Evolutionary conservation across 1,140 invertebrate genomes (phyloP).

Genomic region (Anthonomus grandis): DNA sequence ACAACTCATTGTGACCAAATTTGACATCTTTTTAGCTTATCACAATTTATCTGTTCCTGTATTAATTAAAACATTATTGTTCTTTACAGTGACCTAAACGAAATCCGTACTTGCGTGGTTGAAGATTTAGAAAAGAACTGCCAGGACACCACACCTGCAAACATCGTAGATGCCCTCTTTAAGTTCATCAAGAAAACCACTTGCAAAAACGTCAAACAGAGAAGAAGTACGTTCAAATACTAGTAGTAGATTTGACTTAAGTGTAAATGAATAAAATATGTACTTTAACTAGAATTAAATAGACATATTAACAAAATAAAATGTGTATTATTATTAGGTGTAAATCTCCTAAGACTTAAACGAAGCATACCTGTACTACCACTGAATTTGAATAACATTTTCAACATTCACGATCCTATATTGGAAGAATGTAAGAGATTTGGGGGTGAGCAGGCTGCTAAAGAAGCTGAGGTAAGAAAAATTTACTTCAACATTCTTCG

Average conservation of each 20-base stretch:
- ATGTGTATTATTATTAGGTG: not conserved
- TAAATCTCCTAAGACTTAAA: not conserved
- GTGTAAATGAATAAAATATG: not conserved
- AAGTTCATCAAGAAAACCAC: constrained; percentile 52
- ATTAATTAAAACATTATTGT: not conserved
- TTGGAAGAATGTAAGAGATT: constrained; percentile 1
- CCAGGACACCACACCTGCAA: constrained; percentile 69
- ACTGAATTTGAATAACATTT: not conserved
- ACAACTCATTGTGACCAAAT: not conserved
- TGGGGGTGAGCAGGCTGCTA: not conserved
- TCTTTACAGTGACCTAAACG: constrained; percentile 53
- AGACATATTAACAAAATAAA: not conserved
- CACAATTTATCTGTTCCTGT: not conserved
- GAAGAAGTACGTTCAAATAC: constrained; percentile 12
- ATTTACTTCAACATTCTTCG: not conserved
- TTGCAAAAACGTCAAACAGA: constrained; percentile 24
- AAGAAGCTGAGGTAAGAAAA: constrained; percentile 2
- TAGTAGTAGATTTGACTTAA: not conserved
- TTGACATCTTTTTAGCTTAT: not conserved
- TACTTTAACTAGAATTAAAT: not conserved
- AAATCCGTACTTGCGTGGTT: constrained; percentile 65
- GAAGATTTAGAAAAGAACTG: constrained; percentile 62
- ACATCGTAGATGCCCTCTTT: constrained; percentile 73
- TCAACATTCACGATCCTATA: not conserved
- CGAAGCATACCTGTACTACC: not conserved